Base-by-base conservation (phyloP, 1,140 invertebrate genomes). In the Sarcophaga bullata region DNA sequence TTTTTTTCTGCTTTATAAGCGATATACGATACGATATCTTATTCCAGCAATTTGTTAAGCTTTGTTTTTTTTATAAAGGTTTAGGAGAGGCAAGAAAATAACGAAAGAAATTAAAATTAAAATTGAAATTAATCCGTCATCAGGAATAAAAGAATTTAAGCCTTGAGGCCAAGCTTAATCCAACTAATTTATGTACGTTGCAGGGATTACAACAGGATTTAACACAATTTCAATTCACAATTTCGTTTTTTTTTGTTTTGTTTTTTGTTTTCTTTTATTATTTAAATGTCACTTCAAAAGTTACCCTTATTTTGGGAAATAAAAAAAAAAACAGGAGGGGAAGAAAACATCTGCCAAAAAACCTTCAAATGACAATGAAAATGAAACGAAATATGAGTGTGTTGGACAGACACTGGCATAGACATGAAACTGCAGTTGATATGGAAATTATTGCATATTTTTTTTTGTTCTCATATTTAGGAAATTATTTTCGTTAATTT, bases 311-410 rank as follows among this genome's bases (percentile, higher is more conserved):
- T 54, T 15, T 13, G 52, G 15, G 52, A 54, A 54, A 54, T 15
- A 0, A n/a, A n/a, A n/a, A 58, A 15, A 58, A 58, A n/a, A 58
- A 54, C 10, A 54, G 15, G 10, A 54, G 15, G 15, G 52, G 25
- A 37, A 54, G 52, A 58, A 58, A 58, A 58, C 54, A 58, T 58
- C 54, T 58, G 54, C 54, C n/a, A 58, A 58, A 58, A n/a, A 58
- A 37, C 25, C 54, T 58, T n/a, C 5, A 58, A 58, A 58, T 58
- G 54, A 58, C 54, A 58, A 58, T 58, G 54, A 58, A 58, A 54
- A 58, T 2, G 54, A 58, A 7, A 37, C 25, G 25, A 37, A 37
- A 37, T 37, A 37, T 4, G 25, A 37, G 4, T 37, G 25, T 4
- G 1, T 37, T 37, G 25, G 25, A 37, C 25, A 37, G 25, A 37